These are phyloP conservation scores for Scrobipalpa atriplicella DNA, from an alignment of 2,888 invertebrate genomes.

Conservation along the genomic window DNA sequence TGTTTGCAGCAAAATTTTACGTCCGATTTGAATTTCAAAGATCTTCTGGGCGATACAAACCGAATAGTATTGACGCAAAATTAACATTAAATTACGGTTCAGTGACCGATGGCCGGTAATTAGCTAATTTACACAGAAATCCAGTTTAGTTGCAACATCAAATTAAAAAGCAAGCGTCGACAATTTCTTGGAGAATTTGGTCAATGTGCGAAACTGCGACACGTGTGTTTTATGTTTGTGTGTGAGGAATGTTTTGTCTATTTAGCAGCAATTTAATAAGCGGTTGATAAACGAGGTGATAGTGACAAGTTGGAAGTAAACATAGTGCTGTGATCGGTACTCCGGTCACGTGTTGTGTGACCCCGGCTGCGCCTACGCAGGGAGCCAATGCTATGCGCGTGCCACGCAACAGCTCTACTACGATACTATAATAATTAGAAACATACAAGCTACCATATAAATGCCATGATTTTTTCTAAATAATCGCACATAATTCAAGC, in stretches of 20 bases:
- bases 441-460: background rate
- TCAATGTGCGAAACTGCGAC: background rate
- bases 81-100: constrained; percentile 65
- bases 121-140: constrained; percentile 51
- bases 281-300: constrained; percentile 19
- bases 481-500: background rate
- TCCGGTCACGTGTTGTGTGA: constrained; percentile 11
- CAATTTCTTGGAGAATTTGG: constrained; percentile 19
- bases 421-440: background rate
- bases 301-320: constrained; percentile 14
- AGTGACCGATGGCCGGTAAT: constrained; percentile 51
- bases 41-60: constrained; percentile 49
- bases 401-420: background rate
- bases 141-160: constrained; percentile 43
- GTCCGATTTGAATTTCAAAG: constrained; percentile 51
- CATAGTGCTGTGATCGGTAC: constrained; percentile 2
- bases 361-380: constrained; percentile 14
- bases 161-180: background rate
- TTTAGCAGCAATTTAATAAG: background rate
- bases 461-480: background rate
- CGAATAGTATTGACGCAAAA: constrained; percentile 48
- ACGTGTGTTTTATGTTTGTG: constrained; percentile 2
- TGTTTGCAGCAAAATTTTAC: constrained; percentile 41
- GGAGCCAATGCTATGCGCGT: constrained; percentile 2
- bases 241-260: constrained; percentile 10